phyloP scores from a whole-genome alignment of 2,888 invertebrate genomes.

The Rhagium mordax region DNA sequence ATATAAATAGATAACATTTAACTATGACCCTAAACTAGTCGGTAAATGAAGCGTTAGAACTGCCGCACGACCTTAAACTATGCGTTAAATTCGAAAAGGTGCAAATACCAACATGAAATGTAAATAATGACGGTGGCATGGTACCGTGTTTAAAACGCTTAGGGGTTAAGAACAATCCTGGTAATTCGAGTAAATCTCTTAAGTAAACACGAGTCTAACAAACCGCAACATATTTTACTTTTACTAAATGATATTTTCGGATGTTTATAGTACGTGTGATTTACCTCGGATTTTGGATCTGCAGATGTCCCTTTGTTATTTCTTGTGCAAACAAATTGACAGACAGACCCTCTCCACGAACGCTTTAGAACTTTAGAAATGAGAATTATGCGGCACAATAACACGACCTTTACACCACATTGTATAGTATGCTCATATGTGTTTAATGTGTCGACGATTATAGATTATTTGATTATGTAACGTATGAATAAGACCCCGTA shows the following conservation, averaged over 20 bases:
- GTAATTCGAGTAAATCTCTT: slow-evolving; percentile 57
- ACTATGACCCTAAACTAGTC: background rate
- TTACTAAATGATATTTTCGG: slow-evolving; percentile 58
- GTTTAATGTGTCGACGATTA: background rate
- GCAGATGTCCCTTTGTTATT: slow-evolving; percentile 64
- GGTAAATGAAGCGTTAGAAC: background rate
- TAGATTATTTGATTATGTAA: slow-evolving; percentile 5
- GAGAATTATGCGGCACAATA: slow-evolving; percentile 36
- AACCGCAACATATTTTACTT: slow-evolving; percentile 54
- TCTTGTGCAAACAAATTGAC: slow-evolving; percentile 57
- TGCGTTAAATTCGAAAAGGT: slow-evolving; percentile 50
- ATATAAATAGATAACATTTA: background rate
- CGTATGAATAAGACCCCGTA: background rate
- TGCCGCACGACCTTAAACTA: slow-evolving; percentile 35
- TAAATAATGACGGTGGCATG: slow-evolving; percentile 38
- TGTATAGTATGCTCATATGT: slow-evolving; percentile 2
- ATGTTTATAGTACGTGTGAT: slow-evolving; percentile 67
- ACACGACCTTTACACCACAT: slow-evolving; percentile 25
- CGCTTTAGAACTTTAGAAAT: slow-evolving; percentile 32
- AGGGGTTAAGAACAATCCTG: slow-evolving; percentile 52
- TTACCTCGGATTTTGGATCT: slow-evolving; percentile 62
- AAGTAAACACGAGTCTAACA: slow-evolving; percentile 56
- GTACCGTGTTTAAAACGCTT: slow-evolving; percentile 41
- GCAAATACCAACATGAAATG: slow-evolving; percentile 43
- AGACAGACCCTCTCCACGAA: slow-evolving; percentile 39